Evolutionary conservation across 2,797 vertebrate genomes (phyloP).

Genomic region (Otolemur crassicaudatus): DNA sequence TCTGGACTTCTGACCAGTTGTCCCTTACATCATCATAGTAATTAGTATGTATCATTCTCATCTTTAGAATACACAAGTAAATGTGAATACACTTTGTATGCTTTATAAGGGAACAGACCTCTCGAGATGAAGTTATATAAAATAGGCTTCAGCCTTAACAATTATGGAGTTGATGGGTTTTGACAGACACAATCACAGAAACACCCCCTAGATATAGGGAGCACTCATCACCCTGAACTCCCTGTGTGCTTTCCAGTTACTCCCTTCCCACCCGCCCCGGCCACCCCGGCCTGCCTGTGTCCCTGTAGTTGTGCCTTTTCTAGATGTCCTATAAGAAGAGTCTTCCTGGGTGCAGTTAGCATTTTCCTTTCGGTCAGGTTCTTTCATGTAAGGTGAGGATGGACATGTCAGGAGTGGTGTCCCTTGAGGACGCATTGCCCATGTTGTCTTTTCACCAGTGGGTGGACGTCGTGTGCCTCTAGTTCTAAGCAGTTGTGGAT

Average conservation of each 20-base stretch:
- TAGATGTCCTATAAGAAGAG: background rate
- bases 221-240: too few relatives aligned
- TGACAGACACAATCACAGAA: background rate
- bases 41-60: too few relatives aligned
- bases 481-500: background rate
- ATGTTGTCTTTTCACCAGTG: background rate
- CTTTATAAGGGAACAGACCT: background rate
- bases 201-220: too few relatives aligned
- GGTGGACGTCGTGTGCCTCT: background rate
- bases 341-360: background rate
- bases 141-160: background rate
- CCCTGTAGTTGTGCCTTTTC: background rate
- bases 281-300: background rate
- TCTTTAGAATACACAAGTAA: background rate
- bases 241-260: too few relatives aligned
- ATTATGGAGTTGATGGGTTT: background rate
- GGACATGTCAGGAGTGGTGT: background rate
- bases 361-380: background rate
- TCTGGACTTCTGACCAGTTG: background rate
- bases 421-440: too few relatives aligned
- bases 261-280: too few relatives aligned
- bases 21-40: background rate
- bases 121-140: background rate
- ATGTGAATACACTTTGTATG: background rate
- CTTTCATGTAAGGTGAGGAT: background rate